These are phyloP conservation scores for Eupsilia transversa DNA, from an alignment of 2,888 invertebrate genomes.

Conservation along the genomic window DNA sequence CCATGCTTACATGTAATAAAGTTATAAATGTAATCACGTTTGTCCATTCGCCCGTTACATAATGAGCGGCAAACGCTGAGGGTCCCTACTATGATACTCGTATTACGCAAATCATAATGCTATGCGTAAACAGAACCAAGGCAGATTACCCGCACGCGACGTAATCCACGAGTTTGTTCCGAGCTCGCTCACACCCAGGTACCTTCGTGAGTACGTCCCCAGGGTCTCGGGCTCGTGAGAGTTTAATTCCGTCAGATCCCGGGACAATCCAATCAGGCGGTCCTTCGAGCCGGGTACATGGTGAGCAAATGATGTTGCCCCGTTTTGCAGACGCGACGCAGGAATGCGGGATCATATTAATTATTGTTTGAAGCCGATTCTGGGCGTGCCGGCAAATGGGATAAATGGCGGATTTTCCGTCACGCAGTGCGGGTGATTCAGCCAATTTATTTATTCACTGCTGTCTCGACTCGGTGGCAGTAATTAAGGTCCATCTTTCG, in stretches of 20 bases:
- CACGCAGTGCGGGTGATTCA: conserved; percentile 65
- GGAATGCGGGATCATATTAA: conserved; percentile 75
- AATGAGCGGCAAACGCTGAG: conserved; percentile 19
- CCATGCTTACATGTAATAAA: conserved; percentile 27
- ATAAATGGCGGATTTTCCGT: conserved; percentile 70
- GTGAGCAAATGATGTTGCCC: conserved; percentile 61
- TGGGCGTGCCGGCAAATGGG: conserved; percentile 65
- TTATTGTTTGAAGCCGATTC: conserved; percentile 75
- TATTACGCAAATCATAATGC: conserved; percentile 54
- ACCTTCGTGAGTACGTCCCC: background rate
- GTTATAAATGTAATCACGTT: conserved; percentile 36
- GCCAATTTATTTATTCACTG: conserved; percentile 69
- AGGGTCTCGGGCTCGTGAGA: conserved; percentile 29
- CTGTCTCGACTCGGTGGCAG: conserved; percentile 41
- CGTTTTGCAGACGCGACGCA: conserved; percentile 56
- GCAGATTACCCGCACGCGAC: conserved; percentile 49
- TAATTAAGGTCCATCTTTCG: conserved; percentile 39
- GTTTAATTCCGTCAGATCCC: conserved; percentile 65
- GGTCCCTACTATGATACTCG: conserved; percentile 38
- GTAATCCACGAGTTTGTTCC: conserved; percentile 57
- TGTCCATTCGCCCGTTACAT: conserved; percentile 17
- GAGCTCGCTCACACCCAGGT: background rate
- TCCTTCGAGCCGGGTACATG: conserved; percentile 53
- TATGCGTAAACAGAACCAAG: conserved; percentile 47
- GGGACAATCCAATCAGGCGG: conserved; percentile 69